A percentile compares a stretch with the other conserved stretches of the same genome.
phyloP scores from a whole-genome alignment of 2,797 vertebrate species.

The Cacajao melanocephalus region DNA sequence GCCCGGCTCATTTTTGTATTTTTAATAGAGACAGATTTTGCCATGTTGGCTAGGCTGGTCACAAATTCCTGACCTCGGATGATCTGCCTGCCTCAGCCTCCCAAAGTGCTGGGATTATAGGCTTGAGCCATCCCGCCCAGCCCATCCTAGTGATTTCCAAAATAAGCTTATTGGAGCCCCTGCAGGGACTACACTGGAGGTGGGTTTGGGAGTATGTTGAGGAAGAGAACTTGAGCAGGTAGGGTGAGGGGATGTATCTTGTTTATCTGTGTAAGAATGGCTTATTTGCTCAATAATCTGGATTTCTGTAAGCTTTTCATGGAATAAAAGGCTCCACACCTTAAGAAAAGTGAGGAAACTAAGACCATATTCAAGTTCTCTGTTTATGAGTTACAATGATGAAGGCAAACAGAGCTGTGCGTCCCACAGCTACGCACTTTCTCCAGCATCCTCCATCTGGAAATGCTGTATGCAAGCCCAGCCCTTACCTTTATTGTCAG shows the following conservation, averaged over 20 bases:
- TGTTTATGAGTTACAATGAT: not conserved
- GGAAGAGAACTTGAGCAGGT: not conserved
- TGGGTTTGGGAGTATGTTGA: not conserved
- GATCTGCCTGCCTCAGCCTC: no score
- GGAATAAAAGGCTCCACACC: not conserved
- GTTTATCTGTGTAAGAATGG: not conserved
- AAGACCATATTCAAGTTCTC: not conserved
- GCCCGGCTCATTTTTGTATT: not conserved
- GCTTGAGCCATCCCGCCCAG: no score
- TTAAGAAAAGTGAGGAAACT: not conserved
- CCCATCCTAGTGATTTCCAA: not conserved
- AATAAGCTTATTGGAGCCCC: not conserved
- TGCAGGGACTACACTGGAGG: no score
- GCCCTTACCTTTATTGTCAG: constrained; percentile 95
- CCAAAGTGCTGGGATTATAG: no score
- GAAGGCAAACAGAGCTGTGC: not conserved
- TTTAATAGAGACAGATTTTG: not conserved
- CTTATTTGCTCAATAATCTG: not conserved
- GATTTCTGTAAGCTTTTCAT: not conserved
- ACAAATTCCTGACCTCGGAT: no score
- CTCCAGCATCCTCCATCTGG: not conserved
- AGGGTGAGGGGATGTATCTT: not conserved
- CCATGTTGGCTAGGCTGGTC: no score
- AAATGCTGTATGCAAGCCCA: not conserved
- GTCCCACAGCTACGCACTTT: accelerated